Evolutionary conservation across 2,113 vertebrate species (phyloP), one percentile per base, ranked within the genome.

Genomic region (Propithecus coquereli): DNA sequence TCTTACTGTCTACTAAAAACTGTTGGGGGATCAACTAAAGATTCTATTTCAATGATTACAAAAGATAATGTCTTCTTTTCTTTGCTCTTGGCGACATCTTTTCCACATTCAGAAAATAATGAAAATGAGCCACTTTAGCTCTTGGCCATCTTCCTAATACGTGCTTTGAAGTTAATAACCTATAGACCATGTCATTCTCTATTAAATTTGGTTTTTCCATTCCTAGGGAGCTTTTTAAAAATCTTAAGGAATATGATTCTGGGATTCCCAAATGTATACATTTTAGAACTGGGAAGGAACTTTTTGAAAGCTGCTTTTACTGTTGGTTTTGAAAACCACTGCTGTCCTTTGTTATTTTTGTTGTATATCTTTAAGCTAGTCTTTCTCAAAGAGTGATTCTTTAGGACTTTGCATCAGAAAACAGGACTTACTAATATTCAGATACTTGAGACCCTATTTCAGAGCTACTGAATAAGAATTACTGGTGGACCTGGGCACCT

Each of bases 11-110:
- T 94, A 8, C 40, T 92, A 1, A 52, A 65, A 87, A 83, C 63
- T 68, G 54, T 90, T 95, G 68, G 37, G 86, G 73, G 57, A 77
- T 93, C 96, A 95, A 94, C 68, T 87, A 90, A 94, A 97, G 80
- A 96, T 70, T 97, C 66, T 76, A 10, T 90, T 94, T 94, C 93
- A 94, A 13, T 91, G 92, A 94, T 94, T 96, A 94, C 93, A 74
- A 94, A 97, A 93, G 94, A 94, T 77, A 70, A 96, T 68, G 40
- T 65, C 59, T 82, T 94, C 79, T 86, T 87, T 65, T 73, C 79
- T 95, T 83, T 92, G 77, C 83, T 96, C 71, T 94, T 96, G 96
- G 93, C 96, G 97, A 83, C 54, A 96, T 94, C 87, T 95, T 96
- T 97, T 52, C 70, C 37, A 68, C 43, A 50, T 90, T 94, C 45